These are phyloP conservation scores for Euleptes europaea DNA, from an alignment of 2,113 vertebrate genomes.

Conservation along the genomic window DNA sequence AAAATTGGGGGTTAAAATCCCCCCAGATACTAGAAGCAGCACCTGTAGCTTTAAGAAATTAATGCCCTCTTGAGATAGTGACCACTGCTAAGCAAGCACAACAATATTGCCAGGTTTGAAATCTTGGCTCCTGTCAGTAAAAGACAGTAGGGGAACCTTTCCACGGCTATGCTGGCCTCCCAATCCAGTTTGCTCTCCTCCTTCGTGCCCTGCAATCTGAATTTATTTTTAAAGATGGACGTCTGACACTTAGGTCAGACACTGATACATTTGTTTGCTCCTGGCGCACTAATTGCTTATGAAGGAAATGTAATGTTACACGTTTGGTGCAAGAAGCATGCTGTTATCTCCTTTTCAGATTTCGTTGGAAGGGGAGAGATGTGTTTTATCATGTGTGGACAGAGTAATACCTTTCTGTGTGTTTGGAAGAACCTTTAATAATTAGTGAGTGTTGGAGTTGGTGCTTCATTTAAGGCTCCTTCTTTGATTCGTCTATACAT, in stretches of 20 bases:
- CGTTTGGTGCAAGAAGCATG: not conserved
- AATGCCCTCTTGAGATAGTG: too few species aligned
- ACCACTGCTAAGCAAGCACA: too few species aligned
- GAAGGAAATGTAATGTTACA: not conserved
- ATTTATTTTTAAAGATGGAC: not conserved
- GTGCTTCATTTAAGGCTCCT: slow-evolving; percentile 1
- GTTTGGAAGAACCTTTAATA: not conserved
- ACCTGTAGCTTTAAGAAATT: too few species aligned
- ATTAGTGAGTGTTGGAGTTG: not conserved
- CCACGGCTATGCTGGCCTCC: too few species aligned
- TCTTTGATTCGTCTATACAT: not conserved
- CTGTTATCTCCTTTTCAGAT: not conserved
- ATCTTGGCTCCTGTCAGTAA: too few species aligned
- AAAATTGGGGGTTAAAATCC: too few species aligned
- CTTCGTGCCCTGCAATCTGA: too few species aligned
- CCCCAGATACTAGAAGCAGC: too few species aligned
- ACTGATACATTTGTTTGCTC: not conserved
- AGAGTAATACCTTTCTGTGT: not conserved
- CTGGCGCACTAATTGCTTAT: not conserved
- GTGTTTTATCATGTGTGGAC: not conserved
- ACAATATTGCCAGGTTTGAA: too few species aligned
- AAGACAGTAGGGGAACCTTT: too few species aligned
- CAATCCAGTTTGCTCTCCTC: too few species aligned
- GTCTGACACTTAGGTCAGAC: not conserved
- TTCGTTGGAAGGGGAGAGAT: not conserved